These are phyloP conservation scores for Epirrhoe tristata DNA, from an alignment of 2,888 invertebrate species.

Conservation along the genomic window DNA sequence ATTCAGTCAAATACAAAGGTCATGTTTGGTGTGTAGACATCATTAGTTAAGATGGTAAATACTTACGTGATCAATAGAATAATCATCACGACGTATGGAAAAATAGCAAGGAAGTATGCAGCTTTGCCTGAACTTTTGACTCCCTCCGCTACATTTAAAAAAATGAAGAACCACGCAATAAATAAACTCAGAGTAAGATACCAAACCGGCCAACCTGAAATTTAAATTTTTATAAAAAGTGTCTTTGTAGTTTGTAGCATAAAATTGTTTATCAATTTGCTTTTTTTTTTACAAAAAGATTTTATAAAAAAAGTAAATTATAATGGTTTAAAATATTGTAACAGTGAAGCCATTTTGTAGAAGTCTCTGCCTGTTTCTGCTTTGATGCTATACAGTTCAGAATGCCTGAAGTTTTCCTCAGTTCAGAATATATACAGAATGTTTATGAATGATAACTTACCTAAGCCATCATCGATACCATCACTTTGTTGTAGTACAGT, in stretches of 20 bases:
- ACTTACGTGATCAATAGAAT: conserved; percentile 88
- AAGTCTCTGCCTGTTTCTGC: too few relatives aligned
- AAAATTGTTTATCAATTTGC: too few relatives aligned
- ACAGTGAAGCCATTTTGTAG: too few relatives aligned
- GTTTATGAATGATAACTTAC: conserved; percentile 49
- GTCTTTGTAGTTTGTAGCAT: too few relatives aligned
- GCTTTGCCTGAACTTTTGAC: conserved; percentile 93
- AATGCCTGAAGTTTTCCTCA: too few relatives aligned
- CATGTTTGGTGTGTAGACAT: too few relatives aligned
- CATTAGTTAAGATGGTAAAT: neutral
- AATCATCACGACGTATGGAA: conserved; percentile 92
- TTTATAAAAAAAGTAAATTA: too few relatives aligned
- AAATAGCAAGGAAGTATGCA: conserved; percentile 95
- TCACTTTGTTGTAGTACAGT: conserved; percentile 72
- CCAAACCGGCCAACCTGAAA: conserved; percentile 87
- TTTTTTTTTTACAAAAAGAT: too few relatives aligned
- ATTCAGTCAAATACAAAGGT: too few relatives aligned
- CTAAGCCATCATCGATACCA: conserved; percentile 74
- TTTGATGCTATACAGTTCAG: too few relatives aligned
- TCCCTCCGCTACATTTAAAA: conserved; percentile 88
- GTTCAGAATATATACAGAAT: neutral
- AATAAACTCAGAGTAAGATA: conserved; percentile 88
- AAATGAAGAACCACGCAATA: conserved; percentile 88
- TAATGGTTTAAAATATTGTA: too few relatives aligned
- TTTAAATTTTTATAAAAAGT: neutral